Base-by-base conservation (phyloP, 2,797 vertebrate genomes). In the Coreius guichenoti region DNA sequence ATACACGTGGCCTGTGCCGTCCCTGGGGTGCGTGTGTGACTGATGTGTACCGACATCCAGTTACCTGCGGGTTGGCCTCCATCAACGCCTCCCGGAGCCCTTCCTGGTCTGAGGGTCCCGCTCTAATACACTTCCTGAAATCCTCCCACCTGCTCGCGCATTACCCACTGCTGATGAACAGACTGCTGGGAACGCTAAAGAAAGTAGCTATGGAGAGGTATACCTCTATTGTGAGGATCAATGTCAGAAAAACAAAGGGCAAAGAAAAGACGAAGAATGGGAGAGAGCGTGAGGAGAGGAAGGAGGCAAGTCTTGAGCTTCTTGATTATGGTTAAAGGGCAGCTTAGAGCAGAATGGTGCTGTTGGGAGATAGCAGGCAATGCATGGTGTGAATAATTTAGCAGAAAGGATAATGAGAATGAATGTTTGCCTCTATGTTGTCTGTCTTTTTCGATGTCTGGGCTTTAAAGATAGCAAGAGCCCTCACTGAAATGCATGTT, bases 381-480 rank as follows among this genome's bases (percentile, higher is more conserved):
- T 92, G 86, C 87, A 88, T 73, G 36, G 84, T 80, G 83, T 89
- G 86, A 91, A 91, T 91, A 88, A 92, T 91, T 92, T 90, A 90
- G 54, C 80, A 39, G 86, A 88, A 85, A 86, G 87, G 88, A 86
- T 93, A 93, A 94, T 92, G 90, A 93, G 90, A 93, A 91, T 89
- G 76, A 91, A 92, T 90, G 90, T 89, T 91, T 87, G 81, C 68
- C 85, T 85, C 21, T 82, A 85, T 86, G 51, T 82, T 80, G 80
- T 90, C 68, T 90, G 82, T 78, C 75, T 61, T 86, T 90, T 86
- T 84, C 84, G 68, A 85, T 33, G 83, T 88, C 90, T 91, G 92
- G 87, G 89, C 85, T 87, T 89, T 89, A 77, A 88, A 89, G 92
- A 93, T 92, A 93, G 89, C 87, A 83, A 76, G 63, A 82, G 47